Evolutionary conservation across 2,113 vertebrate genomes (phyloP).

Genomic region (Pachycephala philippinensis): DNA sequence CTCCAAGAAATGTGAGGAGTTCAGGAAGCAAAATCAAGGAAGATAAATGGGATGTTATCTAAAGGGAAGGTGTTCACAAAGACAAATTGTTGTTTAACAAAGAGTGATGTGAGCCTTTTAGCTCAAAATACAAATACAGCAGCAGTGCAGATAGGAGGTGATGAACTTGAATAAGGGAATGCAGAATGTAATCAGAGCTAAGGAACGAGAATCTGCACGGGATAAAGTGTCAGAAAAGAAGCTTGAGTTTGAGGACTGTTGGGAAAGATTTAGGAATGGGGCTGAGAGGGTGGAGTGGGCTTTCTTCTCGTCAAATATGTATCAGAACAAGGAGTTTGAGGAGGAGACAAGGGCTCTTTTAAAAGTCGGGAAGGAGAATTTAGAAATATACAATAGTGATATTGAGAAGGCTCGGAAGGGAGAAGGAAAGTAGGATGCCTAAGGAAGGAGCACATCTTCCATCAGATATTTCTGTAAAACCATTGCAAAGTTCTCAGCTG

Average conservation of each 20-base stretch:
- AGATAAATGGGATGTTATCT: background rate
- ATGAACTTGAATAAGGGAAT: constrained; percentile 34
- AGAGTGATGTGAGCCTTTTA: constrained; percentile 4
- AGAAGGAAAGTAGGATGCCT: background rate
- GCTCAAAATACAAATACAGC: constrained; percentile 49
- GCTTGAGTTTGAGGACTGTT: background rate
- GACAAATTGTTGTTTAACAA: constrained; percentile 29
- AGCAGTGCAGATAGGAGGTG: background rate
- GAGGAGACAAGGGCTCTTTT: background rate
- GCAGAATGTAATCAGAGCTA: background rate
- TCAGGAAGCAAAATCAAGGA: constrained; percentile 4
- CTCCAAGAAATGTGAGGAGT: background rate
- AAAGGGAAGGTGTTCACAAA: background rate
- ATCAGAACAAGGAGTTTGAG: background rate
- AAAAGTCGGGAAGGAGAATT: background rate
- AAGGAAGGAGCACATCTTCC: background rate
- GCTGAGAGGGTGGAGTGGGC: background rate
- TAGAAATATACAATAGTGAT: background rate
- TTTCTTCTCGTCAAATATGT: constrained; percentile 8
- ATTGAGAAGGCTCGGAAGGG: background rate
- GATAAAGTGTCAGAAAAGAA: background rate
- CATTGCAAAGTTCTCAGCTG: background rate
- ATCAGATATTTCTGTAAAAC: background rate
- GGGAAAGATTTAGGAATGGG: background rate
- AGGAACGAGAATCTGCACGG: background rate